A percentile compares a stretch with the other conserved stretches of the same genome.
Evolutionary conservation across 2,797 vertebrate genomes (phyloP).

Genomic region (Manis pentadactyla): DNA sequence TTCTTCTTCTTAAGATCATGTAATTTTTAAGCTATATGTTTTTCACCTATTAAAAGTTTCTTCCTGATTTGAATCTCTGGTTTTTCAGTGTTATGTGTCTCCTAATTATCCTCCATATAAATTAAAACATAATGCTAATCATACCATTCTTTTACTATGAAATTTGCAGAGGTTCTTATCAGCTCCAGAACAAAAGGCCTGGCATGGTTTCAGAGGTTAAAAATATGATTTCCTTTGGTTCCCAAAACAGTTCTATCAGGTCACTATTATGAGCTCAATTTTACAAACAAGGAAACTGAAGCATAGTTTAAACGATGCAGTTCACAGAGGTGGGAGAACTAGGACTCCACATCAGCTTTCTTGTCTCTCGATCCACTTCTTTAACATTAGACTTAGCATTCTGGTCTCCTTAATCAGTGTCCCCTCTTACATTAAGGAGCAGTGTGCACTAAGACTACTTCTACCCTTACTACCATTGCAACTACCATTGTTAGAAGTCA

Average conservation of each 20-base stretch:
- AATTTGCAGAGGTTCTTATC: not conserved
- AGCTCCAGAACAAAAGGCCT: not conserved
- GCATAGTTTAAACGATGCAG: not conserved
- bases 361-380: not conserved
- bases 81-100: not conserved
- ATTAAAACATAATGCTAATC: not conserved
- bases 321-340: not conserved
- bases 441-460: not conserved
- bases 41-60: not conserved
- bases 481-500: not conserved
- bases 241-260: not conserved
- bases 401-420: not conserved
- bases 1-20: not conserved
- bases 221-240: conserved; percentile 21
- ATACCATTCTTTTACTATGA: conserved; percentile 20
- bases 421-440: not conserved
- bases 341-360: not conserved
- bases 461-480: not conserved
- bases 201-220: not conserved
- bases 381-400: not conserved
- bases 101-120: not conserved
- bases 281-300: conserved; percentile 39
- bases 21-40: not conserved
- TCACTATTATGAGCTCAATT: not conserved
- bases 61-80: not conserved